Conservation (phyloP, 2,888 invertebrate genomes). For the Heliothis peltigera region DNA sequence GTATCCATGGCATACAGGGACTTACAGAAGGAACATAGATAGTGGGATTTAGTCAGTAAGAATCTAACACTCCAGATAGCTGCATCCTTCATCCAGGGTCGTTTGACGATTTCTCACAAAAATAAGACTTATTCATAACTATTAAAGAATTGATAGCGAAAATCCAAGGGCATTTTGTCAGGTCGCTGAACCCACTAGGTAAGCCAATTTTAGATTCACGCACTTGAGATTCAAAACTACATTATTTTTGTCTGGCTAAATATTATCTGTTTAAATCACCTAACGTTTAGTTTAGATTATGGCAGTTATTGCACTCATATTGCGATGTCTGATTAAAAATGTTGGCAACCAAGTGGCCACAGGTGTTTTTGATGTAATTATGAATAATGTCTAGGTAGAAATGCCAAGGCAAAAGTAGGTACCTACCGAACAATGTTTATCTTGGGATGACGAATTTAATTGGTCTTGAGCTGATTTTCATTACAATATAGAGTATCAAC, state of each 20-base stretch:
- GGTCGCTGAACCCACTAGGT: slow-evolving; percentile 50
- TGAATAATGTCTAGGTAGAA: slow-evolving; percentile 25
- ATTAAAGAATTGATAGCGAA: slow-evolving; percentile 11
- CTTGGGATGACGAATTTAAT: neutral
- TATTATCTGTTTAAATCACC: slow-evolving; percentile 13
- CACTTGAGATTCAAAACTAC: slow-evolving; percentile 24
- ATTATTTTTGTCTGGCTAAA: slow-evolving; percentile 11
- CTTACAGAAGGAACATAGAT: no score
- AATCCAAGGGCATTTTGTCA: slow-evolving; percentile 37
- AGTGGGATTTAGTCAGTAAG: no score
- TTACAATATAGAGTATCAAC: no score
- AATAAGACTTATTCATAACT: slow-evolving; percentile 6
- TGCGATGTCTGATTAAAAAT: slow-evolving; percentile 34
- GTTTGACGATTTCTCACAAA: no score
- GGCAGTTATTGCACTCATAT: neutral
- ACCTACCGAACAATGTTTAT: slow-evolving; percentile 1
- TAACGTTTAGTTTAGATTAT: slow-evolving; percentile 10
- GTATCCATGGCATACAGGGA: no score
- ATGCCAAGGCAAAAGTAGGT: slow-evolving; percentile 31
- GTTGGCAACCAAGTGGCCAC: slow-evolving; percentile 37
- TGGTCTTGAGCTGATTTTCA: neutral
- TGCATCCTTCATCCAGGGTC: no score
- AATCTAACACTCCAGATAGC: no score
- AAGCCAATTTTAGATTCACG: slow-evolving; percentile 18
- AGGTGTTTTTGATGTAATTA: slow-evolving; percentile 21